A percentile compares a stretch with the other conserved stretches of the same genome.
Conservation (phyloP, 1,140 invertebrate species). For the Lerema accius region DNA sequence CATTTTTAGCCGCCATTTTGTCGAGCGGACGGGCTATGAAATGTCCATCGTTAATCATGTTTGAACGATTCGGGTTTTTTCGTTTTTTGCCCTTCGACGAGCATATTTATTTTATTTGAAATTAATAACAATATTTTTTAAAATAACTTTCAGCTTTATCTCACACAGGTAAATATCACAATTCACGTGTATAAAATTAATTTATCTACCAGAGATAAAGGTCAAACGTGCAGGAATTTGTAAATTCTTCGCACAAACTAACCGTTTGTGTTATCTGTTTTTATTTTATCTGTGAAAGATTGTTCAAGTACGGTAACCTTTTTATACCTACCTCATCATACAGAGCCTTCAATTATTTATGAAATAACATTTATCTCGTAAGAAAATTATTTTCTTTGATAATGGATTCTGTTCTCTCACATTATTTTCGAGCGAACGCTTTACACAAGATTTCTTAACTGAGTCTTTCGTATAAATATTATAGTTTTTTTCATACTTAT, state of each 20-base stretch:
- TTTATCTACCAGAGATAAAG: neutral
- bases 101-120: too few species aligned
- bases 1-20: neutral
- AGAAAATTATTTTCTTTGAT: too few species aligned
- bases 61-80: slow-evolving; percentile 1
- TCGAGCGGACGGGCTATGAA: neutral
- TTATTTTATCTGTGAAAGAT: slow-evolving; percentile 3
- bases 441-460: too few species aligned
- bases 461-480: too few species aligned
- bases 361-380: slow-evolving; percentile 11
- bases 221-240: neutral
- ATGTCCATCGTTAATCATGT: slow-evolving; percentile 3
- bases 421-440: too few species aligned
- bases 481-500: too few species aligned
- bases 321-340: neutral
- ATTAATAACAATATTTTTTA: too few species aligned
- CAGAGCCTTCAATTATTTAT: neutral
- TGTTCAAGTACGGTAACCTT: neutral
- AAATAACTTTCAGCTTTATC: too few species aligned
- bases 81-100: too few species aligned
- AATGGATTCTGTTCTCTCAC: too few species aligned
- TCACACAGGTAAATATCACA: too few species aligned
- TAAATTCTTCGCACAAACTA: slow-evolving; percentile 1
- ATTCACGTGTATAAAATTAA: slow-evolving; percentile 1
- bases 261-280: neutral